Conservation (phyloP, 1,140 invertebrate genomes). For the Helicoverpa armigera region DNA sequence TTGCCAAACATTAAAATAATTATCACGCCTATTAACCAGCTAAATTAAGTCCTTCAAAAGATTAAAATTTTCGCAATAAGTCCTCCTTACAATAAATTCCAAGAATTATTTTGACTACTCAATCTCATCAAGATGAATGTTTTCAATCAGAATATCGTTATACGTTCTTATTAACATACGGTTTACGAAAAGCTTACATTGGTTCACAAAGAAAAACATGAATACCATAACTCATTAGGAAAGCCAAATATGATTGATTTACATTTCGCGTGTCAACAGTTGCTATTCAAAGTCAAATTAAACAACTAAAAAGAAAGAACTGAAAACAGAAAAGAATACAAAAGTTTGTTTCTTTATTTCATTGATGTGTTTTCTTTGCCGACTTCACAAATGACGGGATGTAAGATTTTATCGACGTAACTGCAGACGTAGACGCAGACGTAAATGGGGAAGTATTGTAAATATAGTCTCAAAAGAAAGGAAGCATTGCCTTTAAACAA, state of each 20-base stretch:
- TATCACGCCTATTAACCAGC: too few species aligned
- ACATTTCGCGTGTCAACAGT: slow-evolving; percentile 31
- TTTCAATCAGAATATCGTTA: not conserved
- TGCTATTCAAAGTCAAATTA: slow-evolving; percentile 34
- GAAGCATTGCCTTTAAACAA: not conserved
- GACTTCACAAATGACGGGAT: not conserved
- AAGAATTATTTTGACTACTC: not conserved
- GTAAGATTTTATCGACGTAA: not conserved
- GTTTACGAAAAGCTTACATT: not conserved
- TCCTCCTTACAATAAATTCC: not conserved
- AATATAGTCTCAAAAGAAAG: not conserved
- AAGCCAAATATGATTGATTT: slow-evolving; percentile 31
- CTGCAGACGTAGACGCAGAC: too few species aligned
- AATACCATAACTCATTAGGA: not conserved
- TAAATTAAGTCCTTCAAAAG: too few species aligned
- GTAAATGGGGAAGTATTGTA: not conserved
- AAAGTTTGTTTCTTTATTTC: not conserved
- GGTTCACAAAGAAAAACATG: not conserved
- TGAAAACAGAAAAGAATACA: not conserved
- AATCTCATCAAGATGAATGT: not conserved
- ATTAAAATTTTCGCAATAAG: not conserved
- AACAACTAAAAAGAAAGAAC: not conserved
- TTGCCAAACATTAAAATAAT: too few species aligned
- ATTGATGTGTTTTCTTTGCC: not conserved
- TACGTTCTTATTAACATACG: too few species aligned